phyloP scores from a whole-genome alignment of 2,113 vertebrate genomes.

The Rhinopomastus cyanomelas region DNA sequence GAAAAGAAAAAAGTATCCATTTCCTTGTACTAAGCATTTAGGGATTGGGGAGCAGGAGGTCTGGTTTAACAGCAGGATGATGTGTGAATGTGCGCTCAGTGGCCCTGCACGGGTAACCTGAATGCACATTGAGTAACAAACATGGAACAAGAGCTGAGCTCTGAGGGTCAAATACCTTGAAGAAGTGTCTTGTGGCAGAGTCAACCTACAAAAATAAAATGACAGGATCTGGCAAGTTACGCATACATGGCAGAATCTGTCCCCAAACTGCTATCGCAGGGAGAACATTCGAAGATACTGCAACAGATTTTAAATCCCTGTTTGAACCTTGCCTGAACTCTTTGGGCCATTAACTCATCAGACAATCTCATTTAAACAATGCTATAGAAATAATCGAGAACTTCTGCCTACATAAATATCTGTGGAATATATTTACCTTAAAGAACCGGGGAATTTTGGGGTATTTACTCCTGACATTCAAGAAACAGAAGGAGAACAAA shows the following conservation, averaged over 20 bases:
- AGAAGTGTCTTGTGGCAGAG: background rate
- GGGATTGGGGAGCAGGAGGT: background rate
- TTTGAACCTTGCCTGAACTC: slow-evolving; percentile 4
- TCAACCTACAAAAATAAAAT: background rate
- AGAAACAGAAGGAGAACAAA: slow-evolving; percentile 37
- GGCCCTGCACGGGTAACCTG: background rate
- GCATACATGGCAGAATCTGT: background rate
- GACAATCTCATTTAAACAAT: slow-evolving; percentile 26
- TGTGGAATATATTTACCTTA: slow-evolving; percentile 1
- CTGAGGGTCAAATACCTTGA: background rate
- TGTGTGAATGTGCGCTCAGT: background rate
- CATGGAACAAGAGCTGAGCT: background rate
- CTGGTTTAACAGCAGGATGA: background rate
- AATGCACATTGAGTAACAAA: background rate
- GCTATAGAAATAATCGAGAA: slow-evolving; percentile 29
- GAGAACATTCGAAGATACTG: background rate
- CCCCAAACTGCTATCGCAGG: background rate
- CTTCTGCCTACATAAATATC: background rate
- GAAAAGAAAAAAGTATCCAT: background rate
- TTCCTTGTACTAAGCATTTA: background rate
- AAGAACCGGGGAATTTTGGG: background rate
- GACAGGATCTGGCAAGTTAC: background rate
- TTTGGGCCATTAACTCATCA: background rate
- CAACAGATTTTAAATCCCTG: background rate
- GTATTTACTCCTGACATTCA: slow-evolving; percentile 5